phyloP scores from a whole-genome alignment of 2,113 vertebrate genomes.

The Aptenodytes patagonicus region DNA sequence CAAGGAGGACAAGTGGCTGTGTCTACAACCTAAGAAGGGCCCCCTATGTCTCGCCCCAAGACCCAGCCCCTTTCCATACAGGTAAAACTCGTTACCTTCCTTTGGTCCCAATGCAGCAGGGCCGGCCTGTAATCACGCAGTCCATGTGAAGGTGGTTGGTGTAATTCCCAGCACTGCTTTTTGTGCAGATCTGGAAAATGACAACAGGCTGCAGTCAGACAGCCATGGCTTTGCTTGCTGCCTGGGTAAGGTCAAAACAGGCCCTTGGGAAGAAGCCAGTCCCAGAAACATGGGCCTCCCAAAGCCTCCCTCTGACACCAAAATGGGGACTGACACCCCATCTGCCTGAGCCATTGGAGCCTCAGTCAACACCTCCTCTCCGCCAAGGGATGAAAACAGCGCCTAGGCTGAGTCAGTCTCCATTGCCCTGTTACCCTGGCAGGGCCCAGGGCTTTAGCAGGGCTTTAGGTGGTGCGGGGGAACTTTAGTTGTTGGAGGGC shows the following conservation, averaged over 20 bases:
- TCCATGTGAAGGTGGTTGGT: constrained; percentile 97
- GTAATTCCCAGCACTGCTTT: constrained; percentile 91
- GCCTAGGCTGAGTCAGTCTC: neutral
- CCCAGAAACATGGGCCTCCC: neutral
- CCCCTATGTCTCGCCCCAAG: neutral
- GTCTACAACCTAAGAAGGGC: neutral
- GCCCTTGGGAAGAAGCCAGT: neutral
- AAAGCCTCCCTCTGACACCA: neutral
- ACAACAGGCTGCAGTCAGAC: neutral
- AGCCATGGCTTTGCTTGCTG: neutral
- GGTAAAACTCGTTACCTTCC: constrained; percentile 82
- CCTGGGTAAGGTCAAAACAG: neutral
- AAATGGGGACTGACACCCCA: neutral
- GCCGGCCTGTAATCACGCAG: constrained; percentile 93
- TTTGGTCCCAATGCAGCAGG: constrained; percentile 98
- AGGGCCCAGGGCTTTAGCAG: neutral
- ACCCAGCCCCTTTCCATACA: neutral
- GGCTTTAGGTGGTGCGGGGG: neutral
- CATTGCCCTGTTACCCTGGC: neutral
- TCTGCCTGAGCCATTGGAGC: neutral
- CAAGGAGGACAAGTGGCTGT: neutral
- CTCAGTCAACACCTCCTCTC: neutral
- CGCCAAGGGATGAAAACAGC: neutral
- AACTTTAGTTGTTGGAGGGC: neutral
- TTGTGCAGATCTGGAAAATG: constrained; percentile 89